These are phyloP conservation scores for Takifugu rubripes DNA, from an alignment of 2,797 vertebrate species.

Conservation along the genomic window DNA sequence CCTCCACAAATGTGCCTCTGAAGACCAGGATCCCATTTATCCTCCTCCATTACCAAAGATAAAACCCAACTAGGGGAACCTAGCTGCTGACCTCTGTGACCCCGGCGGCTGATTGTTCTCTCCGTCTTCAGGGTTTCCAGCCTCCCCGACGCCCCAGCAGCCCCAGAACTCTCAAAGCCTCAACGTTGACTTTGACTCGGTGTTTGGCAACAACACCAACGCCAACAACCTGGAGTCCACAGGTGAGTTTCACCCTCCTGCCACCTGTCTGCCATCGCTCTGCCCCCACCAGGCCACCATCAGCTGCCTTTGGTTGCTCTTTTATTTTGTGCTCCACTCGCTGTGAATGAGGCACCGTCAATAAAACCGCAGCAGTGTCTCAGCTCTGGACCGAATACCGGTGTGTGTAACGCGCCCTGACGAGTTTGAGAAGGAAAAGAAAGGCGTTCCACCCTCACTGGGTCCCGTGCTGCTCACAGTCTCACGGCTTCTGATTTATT, in stretches of 20 bases:
- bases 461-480: constrained; percentile 37
- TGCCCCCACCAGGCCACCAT: no score
- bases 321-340: no score
- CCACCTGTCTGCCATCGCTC: no score
- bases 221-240: constrained; percentile 83
- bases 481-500: constrained; percentile 22
- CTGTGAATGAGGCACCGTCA: no score
- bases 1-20: no score
- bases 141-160: constrained; percentile 84
- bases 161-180: constrained; percentile 85
- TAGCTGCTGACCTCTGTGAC: neutral
- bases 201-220: constrained; percentile 91
- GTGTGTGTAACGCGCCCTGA: neutral
- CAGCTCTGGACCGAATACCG: no score
- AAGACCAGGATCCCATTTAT: no score
- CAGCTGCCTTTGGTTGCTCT: neutral
- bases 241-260: constrained; percentile 72
- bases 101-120: neutral
- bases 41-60: no score
- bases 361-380: no score
- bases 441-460: constrained; percentile 8
- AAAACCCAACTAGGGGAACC: neutral
- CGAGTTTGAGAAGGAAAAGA: neutral
- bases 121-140: constrained; percentile 77
- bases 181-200: constrained; percentile 95